Evolutionary conservation across 2,113 vertebrate species (phyloP).

Genomic region (Reinhardtius hippoglossoides): DNA sequence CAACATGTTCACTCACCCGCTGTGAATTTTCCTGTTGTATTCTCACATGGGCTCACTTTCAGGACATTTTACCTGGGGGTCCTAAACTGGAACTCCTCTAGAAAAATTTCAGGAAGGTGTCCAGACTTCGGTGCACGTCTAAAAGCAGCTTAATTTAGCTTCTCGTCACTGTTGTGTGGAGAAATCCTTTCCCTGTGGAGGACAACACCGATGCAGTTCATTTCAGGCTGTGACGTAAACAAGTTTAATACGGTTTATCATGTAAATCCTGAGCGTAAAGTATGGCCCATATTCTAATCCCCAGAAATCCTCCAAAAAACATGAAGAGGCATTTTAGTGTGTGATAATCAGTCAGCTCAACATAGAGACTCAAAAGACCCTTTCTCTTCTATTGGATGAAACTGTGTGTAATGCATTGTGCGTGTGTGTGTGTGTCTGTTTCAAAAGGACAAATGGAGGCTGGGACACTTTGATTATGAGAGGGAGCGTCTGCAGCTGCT

Average conservation of each 20-base stretch:
- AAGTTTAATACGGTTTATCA: slow-evolving; percentile 39
- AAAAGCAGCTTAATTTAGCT: neutral
- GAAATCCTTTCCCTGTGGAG: neutral
- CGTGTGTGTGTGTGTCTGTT: slow-evolving; percentile 16
- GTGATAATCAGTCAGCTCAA: slow-evolving; percentile 13
- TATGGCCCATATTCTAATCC: slow-evolving; percentile 8
- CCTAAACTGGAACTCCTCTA: no score
- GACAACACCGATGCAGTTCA: slow-evolving; percentile 28
- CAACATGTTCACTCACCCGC: no score
- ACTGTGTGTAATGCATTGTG: neutral
- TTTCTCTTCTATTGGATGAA: neutral
- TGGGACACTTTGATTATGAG: slow-evolving; percentile 41
- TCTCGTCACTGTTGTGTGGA: neutral
- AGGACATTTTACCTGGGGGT: no score
- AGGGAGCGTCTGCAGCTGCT: slow-evolving; percentile 32
- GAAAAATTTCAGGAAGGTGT: no score
- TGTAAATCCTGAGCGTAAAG: slow-evolving; percentile 34
- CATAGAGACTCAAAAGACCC: neutral
- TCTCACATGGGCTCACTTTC: no score
- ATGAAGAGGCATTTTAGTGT: slow-evolving; percentile 1
- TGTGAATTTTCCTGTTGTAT: no score
- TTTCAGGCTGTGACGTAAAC: slow-evolving; percentile 23
- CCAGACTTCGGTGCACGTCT: neutral
- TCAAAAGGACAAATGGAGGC: slow-evolving; percentile 35
- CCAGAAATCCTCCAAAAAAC: slow-evolving; percentile 39